These are phyloP conservation scores for Limnephilus auricula DNA, from an alignment of 2,888 invertebrate species.

Conservation along the genomic window DNA sequence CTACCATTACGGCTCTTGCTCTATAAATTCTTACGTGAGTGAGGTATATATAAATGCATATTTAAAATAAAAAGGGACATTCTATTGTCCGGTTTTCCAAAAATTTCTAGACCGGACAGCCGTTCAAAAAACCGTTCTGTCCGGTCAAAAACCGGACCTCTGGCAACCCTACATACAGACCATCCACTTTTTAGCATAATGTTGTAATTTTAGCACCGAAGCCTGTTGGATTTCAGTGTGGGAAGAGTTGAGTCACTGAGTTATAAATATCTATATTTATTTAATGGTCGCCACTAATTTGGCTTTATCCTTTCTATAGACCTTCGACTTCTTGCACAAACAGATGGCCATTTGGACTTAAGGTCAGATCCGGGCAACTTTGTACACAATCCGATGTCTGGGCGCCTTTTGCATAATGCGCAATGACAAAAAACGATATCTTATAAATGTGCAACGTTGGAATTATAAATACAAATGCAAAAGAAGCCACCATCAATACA, in stretches of 20 bases:
- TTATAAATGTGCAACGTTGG: background rate
- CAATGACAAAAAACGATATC: background rate
- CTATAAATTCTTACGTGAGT: too few relatives aligned
- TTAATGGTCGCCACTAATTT: conserved; percentile 10
- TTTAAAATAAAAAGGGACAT: too few relatives aligned
- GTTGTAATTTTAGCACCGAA: background rate
- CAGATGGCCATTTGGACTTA: conserved; percentile 45
- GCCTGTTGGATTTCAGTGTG: background rate
- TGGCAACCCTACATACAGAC: too few relatives aligned
- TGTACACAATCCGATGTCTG: conserved; percentile 9
- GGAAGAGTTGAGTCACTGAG: conserved; percentile 27
- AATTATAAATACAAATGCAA: background rate
- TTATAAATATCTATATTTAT: conserved; percentile 25
- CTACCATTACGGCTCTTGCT: too few relatives aligned
- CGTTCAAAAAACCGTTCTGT: too few relatives aligned
- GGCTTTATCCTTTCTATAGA: conserved; percentile 28
- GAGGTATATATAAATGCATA: too few relatives aligned
- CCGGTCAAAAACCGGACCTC: too few relatives aligned
- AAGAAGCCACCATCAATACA: background rate
- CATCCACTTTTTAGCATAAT: background rate
- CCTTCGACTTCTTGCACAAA: conserved; percentile 42
- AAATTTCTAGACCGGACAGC: too few relatives aligned
- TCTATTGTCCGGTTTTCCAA: too few relatives aligned
- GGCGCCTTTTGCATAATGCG: background rate
- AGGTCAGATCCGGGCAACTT: conserved; percentile 39